Evolutionary conservation across 2,113 vertebrate genomes (phyloP), one percentile per base, ranked within the genome.

Genomic region (Sitta europaea): DNA sequence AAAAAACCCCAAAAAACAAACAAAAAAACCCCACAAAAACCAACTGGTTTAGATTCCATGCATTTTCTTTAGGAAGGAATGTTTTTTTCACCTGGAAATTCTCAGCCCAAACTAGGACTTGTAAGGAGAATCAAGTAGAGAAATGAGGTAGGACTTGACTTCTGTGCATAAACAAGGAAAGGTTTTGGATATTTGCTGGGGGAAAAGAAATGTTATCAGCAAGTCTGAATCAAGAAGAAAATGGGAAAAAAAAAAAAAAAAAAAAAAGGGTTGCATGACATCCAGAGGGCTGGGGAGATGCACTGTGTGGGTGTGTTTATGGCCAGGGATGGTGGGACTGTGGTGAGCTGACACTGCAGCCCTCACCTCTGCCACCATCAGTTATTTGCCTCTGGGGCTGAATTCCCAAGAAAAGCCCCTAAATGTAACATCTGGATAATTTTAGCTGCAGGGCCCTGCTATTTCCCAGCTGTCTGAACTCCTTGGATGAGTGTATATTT

Each of bases 11-110:
- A 25, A 47, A 27, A 28, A 43, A 6, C 10, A 13, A 40, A 40
- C 12, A 42, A 21, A 28, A 43, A 6, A 15, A 1, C 3, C 3
- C 21, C n/a, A n/a, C n/a, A n/a, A n/a, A n/a, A n/a, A n/a, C n/a
- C n/a, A n/a, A n/a, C n/a, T n/a, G n/a, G n/a, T n/a, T n/a, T 35
- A 4, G 0, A 38, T 51, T 87, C 8, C 8, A 29, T 40, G 12
- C 1, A 3, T 65, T 87, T 59, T 72, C 35, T 43, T 55, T 36
- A 51, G 45, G n/a, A 65, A n/a, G 24, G 31, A 53, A 19, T 51
- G 2, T 4, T 17, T 53, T 57, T 42, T 63, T 35, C 2, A 40
- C 15, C 31, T 85, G 23, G 42, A 85, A 94, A 74, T 54, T 78
- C 55, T 88, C 12, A 54, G 6, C 21, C 40, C 35, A 45, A 75